Conservation (phyloP, 2,797 vertebrate genomes). For the Danio albolineatus region DNA sequence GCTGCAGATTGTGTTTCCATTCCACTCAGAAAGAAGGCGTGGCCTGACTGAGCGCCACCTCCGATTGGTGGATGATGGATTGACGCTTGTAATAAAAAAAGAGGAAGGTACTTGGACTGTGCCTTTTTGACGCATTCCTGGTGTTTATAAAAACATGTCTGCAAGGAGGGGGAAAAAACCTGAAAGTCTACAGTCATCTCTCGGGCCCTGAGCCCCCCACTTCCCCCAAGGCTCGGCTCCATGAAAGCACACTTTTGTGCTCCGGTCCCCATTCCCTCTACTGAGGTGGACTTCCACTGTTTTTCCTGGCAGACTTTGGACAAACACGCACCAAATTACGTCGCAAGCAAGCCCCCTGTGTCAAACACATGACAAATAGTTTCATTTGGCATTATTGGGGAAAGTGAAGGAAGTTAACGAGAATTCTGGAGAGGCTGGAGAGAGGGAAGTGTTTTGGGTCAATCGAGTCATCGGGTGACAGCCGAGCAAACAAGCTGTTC, state of each 20-base stretch:
- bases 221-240: slow-evolving; percentile 65
- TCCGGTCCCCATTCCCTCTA: slow-evolving; percentile 64
- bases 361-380: slow-evolving; percentile 70
- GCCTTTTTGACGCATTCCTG: slow-evolving; percentile 71
- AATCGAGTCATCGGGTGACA: slow-evolving; percentile 48
- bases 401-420: slow-evolving; percentile 68
- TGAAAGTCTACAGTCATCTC: slow-evolving; percentile 75
- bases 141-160: slow-evolving; percentile 78
- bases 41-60: neutral
- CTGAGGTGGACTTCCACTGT: slow-evolving; percentile 73
- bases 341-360: slow-evolving; percentile 67
- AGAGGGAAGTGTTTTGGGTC: slow-evolving; percentile 60
- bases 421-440: slow-evolving; percentile 61
- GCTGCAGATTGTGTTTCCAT: slow-evolving; percentile 6
- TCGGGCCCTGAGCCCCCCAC: slow-evolving; percentile 64
- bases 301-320: slow-evolving; percentile 77
- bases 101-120: slow-evolving; percentile 41
- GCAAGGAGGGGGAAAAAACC: slow-evolving; percentile 70
- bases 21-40: slow-evolving; percentile 6
- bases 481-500: slow-evolving; percentile 54
- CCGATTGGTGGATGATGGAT: slow-evolving; percentile 41
- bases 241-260: slow-evolving; percentile 80
- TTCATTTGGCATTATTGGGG: slow-evolving; percentile 76
- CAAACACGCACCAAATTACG: slow-evolving; percentile 76
- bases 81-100: slow-evolving; percentile 23